A percentile compares a stretch with the other conserved stretches of the same genome.
These are phyloP conservation scores for Eucidaris tribuloides DNA, from an alignment of 35 echinoderm and acorn worm species.

Conservation along the genomic window DNA sequence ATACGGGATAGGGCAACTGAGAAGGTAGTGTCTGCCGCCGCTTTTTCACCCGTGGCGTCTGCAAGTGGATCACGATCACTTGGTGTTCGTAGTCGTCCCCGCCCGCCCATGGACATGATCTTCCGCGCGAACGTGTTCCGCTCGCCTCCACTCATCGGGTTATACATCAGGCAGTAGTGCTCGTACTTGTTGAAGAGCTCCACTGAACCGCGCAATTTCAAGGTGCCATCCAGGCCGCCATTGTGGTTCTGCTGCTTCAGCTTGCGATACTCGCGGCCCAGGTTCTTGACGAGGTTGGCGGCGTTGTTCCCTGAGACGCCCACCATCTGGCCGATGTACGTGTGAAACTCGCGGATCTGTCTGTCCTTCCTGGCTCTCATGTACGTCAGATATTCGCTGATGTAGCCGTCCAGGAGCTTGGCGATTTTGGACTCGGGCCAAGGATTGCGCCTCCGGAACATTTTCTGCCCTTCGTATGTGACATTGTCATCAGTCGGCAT, in stretches of 20 bases:
- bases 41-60: constrained; percentile 9
- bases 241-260: background rate
- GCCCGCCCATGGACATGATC: background rate
- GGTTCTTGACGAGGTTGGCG: constrained; percentile 6
- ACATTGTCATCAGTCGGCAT: too few species aligned
- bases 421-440: background rate
- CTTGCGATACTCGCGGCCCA: constrained; percentile 3
- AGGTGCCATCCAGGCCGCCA: background rate
- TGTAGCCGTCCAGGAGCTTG: background rate
- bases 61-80: background rate
- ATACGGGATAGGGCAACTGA: background rate
- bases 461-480: too few species aligned
- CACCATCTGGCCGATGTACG: background rate
- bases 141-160: background rate
- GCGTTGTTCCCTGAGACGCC: background rate
- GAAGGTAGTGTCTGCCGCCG: background rate
- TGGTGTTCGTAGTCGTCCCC: background rate
- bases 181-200: constrained; percentile 5
- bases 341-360: constrained; percentile 9
- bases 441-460: too few species aligned
- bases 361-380: background rate
- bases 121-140: background rate
- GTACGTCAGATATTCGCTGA: constrained; percentile 4
- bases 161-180: background rate
- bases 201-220: background rate